phyloP scores from a whole-genome alignment of 37 sponge, comb jelly and placozoan species.

The Oopsacas minuta region DNA sequence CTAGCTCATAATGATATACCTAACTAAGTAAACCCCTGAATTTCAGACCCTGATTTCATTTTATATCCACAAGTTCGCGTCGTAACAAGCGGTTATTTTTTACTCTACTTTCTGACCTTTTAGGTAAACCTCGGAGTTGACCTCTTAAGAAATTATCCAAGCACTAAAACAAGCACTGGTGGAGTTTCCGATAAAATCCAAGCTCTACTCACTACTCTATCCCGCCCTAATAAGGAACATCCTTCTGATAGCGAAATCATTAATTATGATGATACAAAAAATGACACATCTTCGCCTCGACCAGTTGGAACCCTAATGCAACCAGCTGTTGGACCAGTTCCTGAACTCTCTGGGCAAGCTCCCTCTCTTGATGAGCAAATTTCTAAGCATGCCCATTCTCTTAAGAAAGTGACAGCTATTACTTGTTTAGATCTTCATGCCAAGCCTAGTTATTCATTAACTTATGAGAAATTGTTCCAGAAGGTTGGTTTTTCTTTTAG shows the following conservation, averaged over 20 bases:
- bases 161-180: background rate
- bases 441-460: background rate
- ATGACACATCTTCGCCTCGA: background rate
- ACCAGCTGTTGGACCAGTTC: background rate
- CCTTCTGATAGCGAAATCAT: background rate
- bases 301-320: background rate
- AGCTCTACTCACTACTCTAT: slow-evolving; percentile 8
- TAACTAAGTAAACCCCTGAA: too few species aligned
- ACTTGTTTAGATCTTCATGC: background rate
- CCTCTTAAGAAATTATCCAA: background rate
- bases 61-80: too few species aligned
- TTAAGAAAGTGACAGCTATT: background rate
- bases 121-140: background rate
- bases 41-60: too few species aligned
- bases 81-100: too few species aligned
- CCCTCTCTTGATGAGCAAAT: background rate
- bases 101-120: background rate
- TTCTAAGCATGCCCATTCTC: background rate
- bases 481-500: background rate
- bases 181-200: background rate
- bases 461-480: background rate
- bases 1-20: too few species aligned
- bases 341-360: background rate
- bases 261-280: background rate
- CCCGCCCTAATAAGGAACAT: background rate